These are phyloP conservation scores for Hermatobates lingyangjiaoensis DNA, from an alignment of 1,140 invertebrate species.

Conservation along the genomic window DNA sequence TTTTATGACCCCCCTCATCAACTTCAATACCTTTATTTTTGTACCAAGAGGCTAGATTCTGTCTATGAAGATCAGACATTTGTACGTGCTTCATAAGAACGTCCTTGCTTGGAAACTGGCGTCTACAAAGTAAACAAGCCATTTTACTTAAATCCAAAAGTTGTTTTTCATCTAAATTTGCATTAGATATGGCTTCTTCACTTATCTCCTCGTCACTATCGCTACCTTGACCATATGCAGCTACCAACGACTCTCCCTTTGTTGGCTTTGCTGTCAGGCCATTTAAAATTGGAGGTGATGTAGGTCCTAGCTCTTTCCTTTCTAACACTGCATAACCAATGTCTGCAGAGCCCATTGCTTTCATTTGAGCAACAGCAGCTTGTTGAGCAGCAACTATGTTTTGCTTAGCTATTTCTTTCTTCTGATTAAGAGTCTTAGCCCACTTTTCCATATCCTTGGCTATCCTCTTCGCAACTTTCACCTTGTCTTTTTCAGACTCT, in stretches of 20 bases:
- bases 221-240: constrained; percentile 53
- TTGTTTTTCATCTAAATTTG: constrained; percentile 22
- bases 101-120: constrained; percentile 80
- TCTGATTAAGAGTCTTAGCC: constrained; percentile 93
- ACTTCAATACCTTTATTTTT: constrained; percentile 29
- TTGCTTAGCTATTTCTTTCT: constrained; percentile 68
- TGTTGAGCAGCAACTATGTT: constrained; percentile 35
- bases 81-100: constrained; percentile 78
- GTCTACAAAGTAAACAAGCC: constrained; percentile 87
- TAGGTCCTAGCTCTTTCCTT: constrained; percentile 20
- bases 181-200: constrained; percentile 32
- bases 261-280: constrained; percentile 2
- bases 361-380: constrained; percentile 16
- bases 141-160: constrained; percentile 70
- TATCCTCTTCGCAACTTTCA: constrained; percentile 94
- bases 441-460: constrained; percentile 92
- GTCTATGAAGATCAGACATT: constrained; percentile 86
- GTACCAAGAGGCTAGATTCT: constrained; percentile 61
- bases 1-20: constrained; percentile 30
- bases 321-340: constrained; percentile 76
- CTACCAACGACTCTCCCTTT: constrained; percentile 32
- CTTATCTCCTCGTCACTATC: constrained; percentile 39
- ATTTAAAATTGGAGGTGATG: constrained; percentile 3
- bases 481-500: constrained; percentile 26
- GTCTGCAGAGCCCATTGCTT: constrained; percentile 53